These are phyloP conservation scores for Oryzias woworae DNA, from an alignment of 2,113 vertebrate species.

Conservation along the genomic window DNA sequence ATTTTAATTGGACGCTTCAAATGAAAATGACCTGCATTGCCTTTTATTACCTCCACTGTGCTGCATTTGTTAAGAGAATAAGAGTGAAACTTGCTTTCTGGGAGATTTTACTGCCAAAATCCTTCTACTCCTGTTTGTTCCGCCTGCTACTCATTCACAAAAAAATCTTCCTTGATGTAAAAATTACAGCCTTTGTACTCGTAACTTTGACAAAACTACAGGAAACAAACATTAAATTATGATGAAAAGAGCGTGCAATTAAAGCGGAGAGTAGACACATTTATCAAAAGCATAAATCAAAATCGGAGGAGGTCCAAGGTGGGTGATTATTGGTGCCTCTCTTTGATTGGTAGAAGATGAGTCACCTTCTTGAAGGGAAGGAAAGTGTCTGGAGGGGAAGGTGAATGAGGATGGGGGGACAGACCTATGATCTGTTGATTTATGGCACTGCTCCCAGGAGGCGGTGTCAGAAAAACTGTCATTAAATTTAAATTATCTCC, in stretches of 20 bases:
- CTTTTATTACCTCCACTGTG: slow-evolving; percentile 34
- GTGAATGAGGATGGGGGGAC: slow-evolving; percentile 32
- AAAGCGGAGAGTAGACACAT: slow-evolving; percentile 77
- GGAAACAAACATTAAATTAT: slow-evolving; percentile 82
- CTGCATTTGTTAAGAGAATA: neutral
- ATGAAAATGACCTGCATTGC: slow-evolving; percentile 70
- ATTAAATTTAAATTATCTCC: slow-evolving; percentile 94
- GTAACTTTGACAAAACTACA: slow-evolving; percentile 71
- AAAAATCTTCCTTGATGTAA: slow-evolving; percentile 64
- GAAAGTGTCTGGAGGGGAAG: slow-evolving; percentile 90
- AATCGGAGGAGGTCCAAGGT: slow-evolving; percentile 83
- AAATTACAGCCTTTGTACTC: slow-evolving; percentile 72
- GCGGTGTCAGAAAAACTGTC: slow-evolving; percentile 86
- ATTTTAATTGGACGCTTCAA: slow-evolving; percentile 74
- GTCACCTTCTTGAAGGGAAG: slow-evolving; percentile 88
- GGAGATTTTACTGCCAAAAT: slow-evolving; percentile 35
- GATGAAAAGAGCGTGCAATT: slow-evolving; percentile 79
- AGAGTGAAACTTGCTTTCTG: slow-evolving; percentile 36
- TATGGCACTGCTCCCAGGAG: slow-evolving; percentile 88
- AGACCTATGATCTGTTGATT: slow-evolving; percentile 91
- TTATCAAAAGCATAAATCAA: slow-evolving; percentile 86
- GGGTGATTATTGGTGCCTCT: slow-evolving; percentile 84
- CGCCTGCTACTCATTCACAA: slow-evolving; percentile 75
- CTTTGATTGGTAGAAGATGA: slow-evolving; percentile 92
- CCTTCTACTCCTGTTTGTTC: slow-evolving; percentile 47